Evolutionary conservation across 2,888 invertebrate genomes (phyloP), one percentile per base, ranked within the genome.

Genomic region (Mythimna loreyi): DNA sequence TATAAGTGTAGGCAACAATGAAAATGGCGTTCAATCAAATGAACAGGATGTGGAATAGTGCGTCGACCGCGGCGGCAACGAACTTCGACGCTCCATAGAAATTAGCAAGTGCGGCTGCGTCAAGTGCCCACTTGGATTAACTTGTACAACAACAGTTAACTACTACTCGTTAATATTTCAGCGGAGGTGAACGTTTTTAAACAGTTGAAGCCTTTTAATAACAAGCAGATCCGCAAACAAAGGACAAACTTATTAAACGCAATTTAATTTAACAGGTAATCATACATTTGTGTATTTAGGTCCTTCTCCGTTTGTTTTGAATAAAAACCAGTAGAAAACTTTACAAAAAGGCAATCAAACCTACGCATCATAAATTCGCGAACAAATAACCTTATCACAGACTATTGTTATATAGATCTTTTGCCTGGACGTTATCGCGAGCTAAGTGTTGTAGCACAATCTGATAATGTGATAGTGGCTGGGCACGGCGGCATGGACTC

Each of bases 41-140:
- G 87, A 87, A 92, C 93, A 93, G 93, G 93, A 93, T 93, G 91
- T 89, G 86, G 88, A 86, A 84, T 87, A 89, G 92, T 88, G 91
- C 92, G 92, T 85, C 92, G 93, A 92, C 91, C 90, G 92, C 89
- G 83, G 77, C 89, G 89, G 83, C 92, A 90, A 91, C 91, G 89
- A 91, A 92, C 92, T 90, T 87, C 80, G 71, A 78, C 77, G 85
- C 85, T 90, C 88, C 86, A 87, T 87, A 89, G 88, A 88, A 89
- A 87, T 87, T 79, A 82, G 83, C 80, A 87, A 87, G 78, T 82
- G 78, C 78, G 74, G 28, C 62, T 61, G 70, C 67, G 66, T 76
- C 63, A 74, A 74, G 50, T 70, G 62, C 33, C 72, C 49, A 71
- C 65, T 74, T 67, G 55, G 52, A 77, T 80, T 71, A 72, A 33